These are phyloP conservation scores for Arvicola amphibius DNA, from an alignment of 2,797 vertebrate species.

Conservation along the genomic window DNA sequence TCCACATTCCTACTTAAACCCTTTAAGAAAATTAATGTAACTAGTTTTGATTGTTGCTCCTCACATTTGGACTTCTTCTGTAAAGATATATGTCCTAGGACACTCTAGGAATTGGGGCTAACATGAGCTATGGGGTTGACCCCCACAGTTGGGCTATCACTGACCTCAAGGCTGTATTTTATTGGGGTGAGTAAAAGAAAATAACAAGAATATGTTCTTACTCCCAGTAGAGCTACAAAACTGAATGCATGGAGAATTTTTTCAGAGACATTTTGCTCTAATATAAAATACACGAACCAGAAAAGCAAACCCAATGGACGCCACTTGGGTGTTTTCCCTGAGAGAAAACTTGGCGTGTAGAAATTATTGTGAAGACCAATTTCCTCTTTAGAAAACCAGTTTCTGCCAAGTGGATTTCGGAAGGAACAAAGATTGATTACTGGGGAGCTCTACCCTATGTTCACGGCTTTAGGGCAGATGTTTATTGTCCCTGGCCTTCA, in stretches of 20 bases:
- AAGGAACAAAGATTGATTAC: background rate
- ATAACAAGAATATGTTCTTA: background rate
- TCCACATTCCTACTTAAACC: background rate
- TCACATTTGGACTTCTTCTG: background rate
- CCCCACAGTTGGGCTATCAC: fast-evolving
- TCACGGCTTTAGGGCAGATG: background rate
- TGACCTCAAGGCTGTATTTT: background rate
- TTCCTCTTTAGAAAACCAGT: background rate
- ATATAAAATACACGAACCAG: background rate
- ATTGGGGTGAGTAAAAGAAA: background rate
- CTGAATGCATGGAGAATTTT: background rate
- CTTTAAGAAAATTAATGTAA: background rate
- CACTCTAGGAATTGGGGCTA: no score
- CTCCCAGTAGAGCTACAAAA: background rate
- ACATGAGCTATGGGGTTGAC: background rate
- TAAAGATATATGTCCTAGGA: background rate
- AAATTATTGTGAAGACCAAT: background rate
- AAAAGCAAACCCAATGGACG: background rate
- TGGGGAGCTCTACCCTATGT: background rate
- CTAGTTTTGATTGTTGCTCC: background rate
- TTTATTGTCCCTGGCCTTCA: constrained; percentile 7
- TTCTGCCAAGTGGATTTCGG: background rate
- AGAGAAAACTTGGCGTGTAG: background rate
- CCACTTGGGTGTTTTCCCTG: background rate
- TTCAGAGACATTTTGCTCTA: background rate